Evolutionary conservation across 2,113 vertebrate genomes (phyloP).

Genomic region (Leptosomus discolor): DNA sequence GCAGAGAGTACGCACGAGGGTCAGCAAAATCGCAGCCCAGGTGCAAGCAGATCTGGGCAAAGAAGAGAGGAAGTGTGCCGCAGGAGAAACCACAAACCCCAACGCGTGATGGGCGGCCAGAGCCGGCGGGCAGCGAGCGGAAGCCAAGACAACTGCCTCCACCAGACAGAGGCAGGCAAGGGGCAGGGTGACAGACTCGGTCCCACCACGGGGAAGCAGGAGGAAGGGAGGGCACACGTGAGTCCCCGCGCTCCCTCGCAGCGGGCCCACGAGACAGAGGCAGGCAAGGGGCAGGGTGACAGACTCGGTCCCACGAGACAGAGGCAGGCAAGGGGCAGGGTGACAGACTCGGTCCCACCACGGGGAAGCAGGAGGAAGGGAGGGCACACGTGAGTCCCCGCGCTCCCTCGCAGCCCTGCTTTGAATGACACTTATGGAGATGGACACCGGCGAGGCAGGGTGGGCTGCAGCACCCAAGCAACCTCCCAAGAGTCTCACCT

Average conservation of each 20-base stretch:
- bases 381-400: fast-evolving
- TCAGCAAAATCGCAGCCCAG: background rate
- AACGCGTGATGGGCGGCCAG: fast-evolving
- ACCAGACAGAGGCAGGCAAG: background rate
- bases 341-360: background rate
- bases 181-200: background rate
- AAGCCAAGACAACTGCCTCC: background rate
- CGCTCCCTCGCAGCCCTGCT: background rate
- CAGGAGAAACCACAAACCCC: background rate
- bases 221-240: background rate
- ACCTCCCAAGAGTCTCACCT: constrained; percentile 49
- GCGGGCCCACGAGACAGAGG: too few species aligned
- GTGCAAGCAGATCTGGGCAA: background rate
- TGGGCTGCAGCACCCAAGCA: background rate
- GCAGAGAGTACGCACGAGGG: background rate
- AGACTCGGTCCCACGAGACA: too few species aligned
- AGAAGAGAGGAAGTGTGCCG: background rate
- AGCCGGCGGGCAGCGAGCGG: background rate
- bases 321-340: background rate
- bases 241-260: background rate
- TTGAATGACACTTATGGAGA: fast-evolving
- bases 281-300: background rate
- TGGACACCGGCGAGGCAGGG: fast-evolving
- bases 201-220: background rate
- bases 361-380: background rate